phyloP scores from a whole-genome alignment of 2,888 invertebrate genomes.

The Ormyrus pomaceus region DNA sequence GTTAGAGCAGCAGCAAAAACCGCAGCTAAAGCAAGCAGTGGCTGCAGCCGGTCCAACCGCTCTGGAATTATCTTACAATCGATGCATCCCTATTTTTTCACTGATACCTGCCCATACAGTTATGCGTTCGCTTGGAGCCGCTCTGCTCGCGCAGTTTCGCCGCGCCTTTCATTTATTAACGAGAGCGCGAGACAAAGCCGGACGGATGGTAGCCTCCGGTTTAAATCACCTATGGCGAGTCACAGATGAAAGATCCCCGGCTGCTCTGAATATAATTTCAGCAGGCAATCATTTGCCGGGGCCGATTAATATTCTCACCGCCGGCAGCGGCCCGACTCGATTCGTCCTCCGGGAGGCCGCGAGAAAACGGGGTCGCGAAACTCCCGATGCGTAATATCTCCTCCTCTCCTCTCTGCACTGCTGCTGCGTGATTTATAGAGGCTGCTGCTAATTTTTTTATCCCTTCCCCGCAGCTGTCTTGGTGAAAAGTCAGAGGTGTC shows the following conservation, averaged over 20 bases:
- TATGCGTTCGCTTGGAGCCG: neutral
- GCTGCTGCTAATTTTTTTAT: neutral
- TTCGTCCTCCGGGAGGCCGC: constrained; percentile 40
- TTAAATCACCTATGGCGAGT: constrained; percentile 6
- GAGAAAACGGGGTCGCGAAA: constrained; percentile 44
- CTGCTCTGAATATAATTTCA: constrained; percentile 19
- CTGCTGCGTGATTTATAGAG: constrained; percentile 28
- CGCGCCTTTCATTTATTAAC: constrained; percentile 18
- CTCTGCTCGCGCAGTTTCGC: constrained; percentile 4
- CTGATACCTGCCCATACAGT: neutral
- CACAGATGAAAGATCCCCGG: constrained; percentile 10
- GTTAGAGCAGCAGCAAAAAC: neutral
- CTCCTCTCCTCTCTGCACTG: neutral
- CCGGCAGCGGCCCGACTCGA: constrained; percentile 15
- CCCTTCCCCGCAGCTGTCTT: neutral
- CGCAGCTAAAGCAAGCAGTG: neutral
- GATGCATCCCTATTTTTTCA: constrained; percentile 17
- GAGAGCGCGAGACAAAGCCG: neutral
- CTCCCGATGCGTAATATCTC: constrained; percentile 32
- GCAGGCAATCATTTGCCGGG: constrained; percentile 22
- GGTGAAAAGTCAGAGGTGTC: neutral
- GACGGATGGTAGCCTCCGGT: neutral
- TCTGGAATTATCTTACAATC: constrained; percentile 20
- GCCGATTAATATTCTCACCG: constrained; percentile 31
- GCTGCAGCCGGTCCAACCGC: neutral